Base-by-base conservation (phyloP, 2,113 vertebrate genomes). In the Indicator indicator region DNA sequence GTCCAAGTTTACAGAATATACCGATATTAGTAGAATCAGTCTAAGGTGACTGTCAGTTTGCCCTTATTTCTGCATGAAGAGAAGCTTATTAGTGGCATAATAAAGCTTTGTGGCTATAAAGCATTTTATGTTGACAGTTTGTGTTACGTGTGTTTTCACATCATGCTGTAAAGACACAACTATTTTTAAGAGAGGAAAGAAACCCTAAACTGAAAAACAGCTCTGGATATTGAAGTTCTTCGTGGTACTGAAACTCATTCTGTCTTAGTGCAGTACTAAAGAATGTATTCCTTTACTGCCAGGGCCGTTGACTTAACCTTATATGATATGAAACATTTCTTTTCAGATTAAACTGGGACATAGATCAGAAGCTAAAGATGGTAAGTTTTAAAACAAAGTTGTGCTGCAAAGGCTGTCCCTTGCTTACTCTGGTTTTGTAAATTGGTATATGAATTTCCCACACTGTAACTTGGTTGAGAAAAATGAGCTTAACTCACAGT, bases 271-370 rank as follows among this genome's bases (percentile, higher is more conserved):
- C 44, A 20, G 11, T 24, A 14, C 3, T 71, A 27, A 72, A 83
- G 32, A 67, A 56, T 20, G 2, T 91, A 28, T 67, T 16, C 12
- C 6, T 5, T 62, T 62, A 1, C 9, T 40, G 4, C 4, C 55
- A 30, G 27, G 8, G 27, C 42, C 60, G 33, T 9, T 94, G 38
- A 28, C n/a, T 79, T 86, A 78, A 75, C 56, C 24, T 56, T 77
- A 3, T 17, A 10, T 96, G 80, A 91, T 24, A 1, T 4, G 4
- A 68, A 54, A 58, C 6, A 2, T 94, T 94, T 87, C 23, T 73
- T 97, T 86, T 48, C 96, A 99, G 99, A 99, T 99, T 95, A 99
- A 99, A 91, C 98, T 99, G 94, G 99, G 99, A 38, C 99, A 99
- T 95, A 98, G 99, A 97, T 99, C 99, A 68, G 99, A 99, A 97